Base-by-base conservation (phyloP, 2,888 invertebrate genomes). In the Chloroclysta siterata region DNA sequence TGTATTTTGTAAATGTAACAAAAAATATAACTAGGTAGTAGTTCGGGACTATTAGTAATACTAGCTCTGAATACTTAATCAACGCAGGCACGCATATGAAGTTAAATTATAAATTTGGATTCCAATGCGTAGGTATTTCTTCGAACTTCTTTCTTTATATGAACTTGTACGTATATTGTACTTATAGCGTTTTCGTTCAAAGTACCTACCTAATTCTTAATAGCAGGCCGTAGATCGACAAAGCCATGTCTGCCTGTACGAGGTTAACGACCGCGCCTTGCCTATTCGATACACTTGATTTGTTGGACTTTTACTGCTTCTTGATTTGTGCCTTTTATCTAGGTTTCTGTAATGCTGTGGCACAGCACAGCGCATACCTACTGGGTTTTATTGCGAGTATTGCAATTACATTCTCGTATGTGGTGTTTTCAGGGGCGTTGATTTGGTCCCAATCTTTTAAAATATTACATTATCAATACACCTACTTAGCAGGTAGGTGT, bases 181-280 rank as follows among this genome's bases (percentile, higher is more conserved):
- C 14, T 58, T 56, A 54, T 65, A 63, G 63, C 57, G 57, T 57
- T 65, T 63, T 53, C 46, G 65, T 63, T 63, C 66, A 60, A 67
- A 46, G 10, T 17, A n/a, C n/a, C n/a, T n/a, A n/a, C n/a, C n/a
- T n/a, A 78, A 76, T 75, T 76, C 50, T 77, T 82, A 83, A 84
- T 83, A 76, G 81, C 75, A 72, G 76, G 74, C 78, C 75, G 85
- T 88, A 85, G 87, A 81, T 79, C 75, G 86, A 75, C 85, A 86
- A 84, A 89, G 88, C 86, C 85, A 84, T 85, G 90, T 89, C 90
- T 90, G 80, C 82, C 74, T 77, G 69, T 74, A 73, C 67, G 77
- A 74, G 90, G 85, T 88, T 84, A 82, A 78, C 72, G 86, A 73
- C 84, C 89, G 73, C 69, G 78, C 77, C 83, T 83, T 80, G 84